Evolutionary conservation across 2,797 vertebrate species (phyloP).

Genomic region (Cyclopterus lumpus): DNA sequence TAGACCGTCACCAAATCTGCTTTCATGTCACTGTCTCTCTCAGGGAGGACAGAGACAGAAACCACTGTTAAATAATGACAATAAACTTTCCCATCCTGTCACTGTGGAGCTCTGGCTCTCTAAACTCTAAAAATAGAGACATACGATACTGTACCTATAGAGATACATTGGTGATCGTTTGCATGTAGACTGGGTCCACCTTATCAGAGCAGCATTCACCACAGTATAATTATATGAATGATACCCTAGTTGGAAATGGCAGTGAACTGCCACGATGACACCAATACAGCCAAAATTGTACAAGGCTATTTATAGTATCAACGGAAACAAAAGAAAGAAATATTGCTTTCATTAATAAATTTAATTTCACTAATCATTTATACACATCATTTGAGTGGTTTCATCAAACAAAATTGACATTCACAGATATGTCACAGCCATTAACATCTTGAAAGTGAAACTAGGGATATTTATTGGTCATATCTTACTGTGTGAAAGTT

Average conservation of each 20-base stretch:
- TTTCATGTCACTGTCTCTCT: slow-evolving; percentile 41
- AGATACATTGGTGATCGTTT: slow-evolving; percentile 36
- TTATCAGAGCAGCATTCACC: slow-evolving; percentile 38
- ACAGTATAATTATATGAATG: slow-evolving; percentile 24
- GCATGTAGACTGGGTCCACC: slow-evolving; percentile 32
- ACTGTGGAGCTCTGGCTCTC: slow-evolving; percentile 30
- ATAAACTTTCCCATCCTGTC: slow-evolving; percentile 69
- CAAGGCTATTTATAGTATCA: slow-evolving; percentile 30
- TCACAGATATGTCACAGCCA: slow-evolving; percentile 5
- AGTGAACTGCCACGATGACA: slow-evolving; percentile 13
- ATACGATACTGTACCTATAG: slow-evolving; percentile 25
- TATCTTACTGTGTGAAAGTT: not conserved
- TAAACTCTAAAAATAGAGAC: slow-evolving; percentile 44
- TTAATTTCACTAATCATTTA: not conserved
- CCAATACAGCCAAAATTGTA: slow-evolving; percentile 11
- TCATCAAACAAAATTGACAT: not conserved
- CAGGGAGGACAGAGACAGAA: slow-evolving; percentile 54
- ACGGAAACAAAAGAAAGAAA: slow-evolving; percentile 1
- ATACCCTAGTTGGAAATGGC: slow-evolving; percentile 32
- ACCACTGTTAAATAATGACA: slow-evolving; percentile 71
- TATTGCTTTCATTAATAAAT: not conserved
- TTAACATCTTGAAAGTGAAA: not conserved
- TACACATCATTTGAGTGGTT: not conserved
- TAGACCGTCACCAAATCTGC: slow-evolving; percentile 77
- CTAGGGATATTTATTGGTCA: not conserved